Percentiles rank a stretch among this genome's conserved stretches.
These are phyloP conservation scores for Scytalopus superciliaris DNA, from an alignment of 2,113 vertebrate genomes.

Conservation along the genomic window DNA sequence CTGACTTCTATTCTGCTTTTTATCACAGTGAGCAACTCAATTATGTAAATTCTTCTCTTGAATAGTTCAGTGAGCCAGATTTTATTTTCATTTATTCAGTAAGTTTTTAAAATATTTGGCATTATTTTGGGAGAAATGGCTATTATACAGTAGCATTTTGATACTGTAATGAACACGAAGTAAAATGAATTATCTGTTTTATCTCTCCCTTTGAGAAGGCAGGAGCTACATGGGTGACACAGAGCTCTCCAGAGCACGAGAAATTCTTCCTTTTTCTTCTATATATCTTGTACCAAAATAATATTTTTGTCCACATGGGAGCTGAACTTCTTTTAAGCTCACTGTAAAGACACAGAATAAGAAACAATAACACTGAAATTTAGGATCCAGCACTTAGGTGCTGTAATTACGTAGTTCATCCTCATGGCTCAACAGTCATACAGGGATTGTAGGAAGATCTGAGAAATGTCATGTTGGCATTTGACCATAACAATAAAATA, in stretches of 20 bases:
- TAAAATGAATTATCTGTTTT: not conserved
- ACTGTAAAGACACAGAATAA: not conserved
- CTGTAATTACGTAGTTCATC: not conserved
- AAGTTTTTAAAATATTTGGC: not conserved
- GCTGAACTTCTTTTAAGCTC: not conserved
- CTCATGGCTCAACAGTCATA: not conserved
- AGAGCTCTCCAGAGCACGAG: not conserved
- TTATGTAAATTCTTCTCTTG: not conserved
- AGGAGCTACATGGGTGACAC: not conserved
- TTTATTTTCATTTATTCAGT: not conserved
- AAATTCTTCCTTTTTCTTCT: not conserved
- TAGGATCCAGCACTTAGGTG: not conserved
- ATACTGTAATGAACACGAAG: not conserved
- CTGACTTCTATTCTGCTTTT: not conserved
- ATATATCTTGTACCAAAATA: not conserved
- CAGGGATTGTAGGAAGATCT: not conserved
- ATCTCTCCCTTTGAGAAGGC: not conserved
- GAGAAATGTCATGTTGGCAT: not conserved
- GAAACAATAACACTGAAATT: not conserved
- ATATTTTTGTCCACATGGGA: not conserved
- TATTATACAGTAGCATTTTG: not conserved
- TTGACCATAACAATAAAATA: not conserved
- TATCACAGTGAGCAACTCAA: not conserved
- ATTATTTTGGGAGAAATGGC: not conserved
- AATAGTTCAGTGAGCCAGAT: not conserved